phyloP scores from a whole-genome alignment of 2,113 vertebrate species.

The Suncus etruscus region DNA sequence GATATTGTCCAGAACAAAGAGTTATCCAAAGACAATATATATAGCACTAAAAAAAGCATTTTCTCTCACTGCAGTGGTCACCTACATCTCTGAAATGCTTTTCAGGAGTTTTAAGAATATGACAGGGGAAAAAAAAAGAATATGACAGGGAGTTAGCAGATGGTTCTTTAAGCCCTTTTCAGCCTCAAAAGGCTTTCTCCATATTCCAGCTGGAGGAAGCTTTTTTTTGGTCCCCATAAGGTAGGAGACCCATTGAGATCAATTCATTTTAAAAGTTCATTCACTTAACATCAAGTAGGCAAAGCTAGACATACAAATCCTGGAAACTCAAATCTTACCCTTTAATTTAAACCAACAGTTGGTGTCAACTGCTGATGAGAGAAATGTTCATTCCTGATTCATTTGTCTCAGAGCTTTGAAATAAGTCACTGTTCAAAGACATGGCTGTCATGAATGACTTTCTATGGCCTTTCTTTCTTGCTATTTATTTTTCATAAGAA shows the following conservation, averaged over 20 bases:
- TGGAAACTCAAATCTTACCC: not conserved
- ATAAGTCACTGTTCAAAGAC: slow-evolving; percentile 9
- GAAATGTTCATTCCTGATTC: slow-evolving; percentile 50
- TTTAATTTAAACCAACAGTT: slow-evolving; percentile 41
- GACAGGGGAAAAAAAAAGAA: too few species aligned
- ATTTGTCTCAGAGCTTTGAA: slow-evolving; percentile 10
- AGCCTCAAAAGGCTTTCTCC: not conserved
- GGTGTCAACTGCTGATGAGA: slow-evolving; percentile 11
- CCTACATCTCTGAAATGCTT: not conserved
- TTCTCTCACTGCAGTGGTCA: not conserved
- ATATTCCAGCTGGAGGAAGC: not conserved
- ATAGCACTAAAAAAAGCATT: not conserved
- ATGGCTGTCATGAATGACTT: slow-evolving; percentile 20
- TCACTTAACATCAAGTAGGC: not conserved
- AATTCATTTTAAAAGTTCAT: not conserved
- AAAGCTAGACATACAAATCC: not conserved
- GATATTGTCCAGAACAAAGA: not conserved
- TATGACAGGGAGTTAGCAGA: not conserved
- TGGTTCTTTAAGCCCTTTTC: not conserved
- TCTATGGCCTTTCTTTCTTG: slow-evolving; percentile 13
- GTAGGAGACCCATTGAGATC: not conserved
- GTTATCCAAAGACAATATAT: not conserved
- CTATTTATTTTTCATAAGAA: slow-evolving; percentile 33
- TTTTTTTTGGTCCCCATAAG: not conserved
- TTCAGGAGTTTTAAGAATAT: slow-evolving; percentile 1